These are phyloP conservation scores for Ceratoteleas bidentatus DNA, from an alignment of 1,140 invertebrate genomes.

Conservation along the genomic window DNA sequence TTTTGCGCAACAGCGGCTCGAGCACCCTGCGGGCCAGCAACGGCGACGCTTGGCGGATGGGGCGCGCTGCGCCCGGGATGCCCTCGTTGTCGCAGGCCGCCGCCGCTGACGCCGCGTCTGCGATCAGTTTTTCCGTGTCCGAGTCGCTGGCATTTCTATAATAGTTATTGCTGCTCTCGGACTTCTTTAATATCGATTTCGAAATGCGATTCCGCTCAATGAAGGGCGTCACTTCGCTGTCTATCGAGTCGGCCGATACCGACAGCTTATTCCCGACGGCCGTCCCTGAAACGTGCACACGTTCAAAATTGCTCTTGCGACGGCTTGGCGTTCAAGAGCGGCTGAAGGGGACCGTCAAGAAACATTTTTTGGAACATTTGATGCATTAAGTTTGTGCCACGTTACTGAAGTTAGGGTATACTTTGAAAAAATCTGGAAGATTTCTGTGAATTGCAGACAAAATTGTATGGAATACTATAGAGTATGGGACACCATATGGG, in stretches of 20 bases:
- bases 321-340: neutral
- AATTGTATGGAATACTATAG: no score
- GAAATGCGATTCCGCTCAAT: conserved; percentile 85
- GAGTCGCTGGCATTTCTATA: conserved; percentile 83
- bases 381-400: no score
- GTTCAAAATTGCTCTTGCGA: conserved; percentile 33
- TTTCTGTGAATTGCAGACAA: no score
- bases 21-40: conserved; percentile 75
- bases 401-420: no score
- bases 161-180: conserved; percentile 83
- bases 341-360: no score
- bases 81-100: conserved; percentile 81
- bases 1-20: conserved; percentile 78
- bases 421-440: no score
- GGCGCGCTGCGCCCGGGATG: conserved; percentile 72
- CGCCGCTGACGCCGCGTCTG: conserved; percentile 83
- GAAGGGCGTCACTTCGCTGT: conserved; percentile 84
- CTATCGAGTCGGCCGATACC: conserved; percentile 87
- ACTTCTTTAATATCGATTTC: conserved; percentile 91
- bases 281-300: conserved; percentile 80
- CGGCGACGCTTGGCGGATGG: conserved; percentile 71
- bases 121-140: conserved; percentile 89
- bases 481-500: no score
- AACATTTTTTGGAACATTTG: no score
- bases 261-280: conserved; percentile 85